Evolutionary conservation across 2,797 vertebrate genomes (phyloP).

Genomic region (Amniataba percoides): DNA sequence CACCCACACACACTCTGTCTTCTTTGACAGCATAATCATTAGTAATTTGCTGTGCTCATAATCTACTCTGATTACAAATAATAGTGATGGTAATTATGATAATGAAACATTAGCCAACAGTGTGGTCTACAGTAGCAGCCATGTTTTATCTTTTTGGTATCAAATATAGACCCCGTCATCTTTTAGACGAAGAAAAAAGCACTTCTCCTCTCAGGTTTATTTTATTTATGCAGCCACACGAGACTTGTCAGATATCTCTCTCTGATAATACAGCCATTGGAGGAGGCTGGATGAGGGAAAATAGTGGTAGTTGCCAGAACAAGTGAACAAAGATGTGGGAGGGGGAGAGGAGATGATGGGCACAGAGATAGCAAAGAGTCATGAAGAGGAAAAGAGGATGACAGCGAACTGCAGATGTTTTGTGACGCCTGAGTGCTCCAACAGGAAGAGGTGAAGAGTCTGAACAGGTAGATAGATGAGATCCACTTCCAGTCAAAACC

Average conservation of each 20-base stretch:
- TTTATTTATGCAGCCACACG: conserved; percentile 45
- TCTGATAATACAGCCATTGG: conserved; percentile 36
- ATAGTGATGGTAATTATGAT: too few species aligned
- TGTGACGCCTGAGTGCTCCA: neutral
- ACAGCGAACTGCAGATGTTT: neutral
- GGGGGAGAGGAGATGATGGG: conserved; percentile 17
- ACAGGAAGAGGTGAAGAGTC: neutral
- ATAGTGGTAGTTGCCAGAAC: conserved; percentile 33
- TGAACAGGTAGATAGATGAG: neutral
- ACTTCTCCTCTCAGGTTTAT: conserved; percentile 19
- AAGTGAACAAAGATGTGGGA: conserved; percentile 30
- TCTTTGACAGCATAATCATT: neutral
- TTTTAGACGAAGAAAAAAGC: conserved; percentile 29
- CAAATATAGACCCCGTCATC: conserved; percentile 17
- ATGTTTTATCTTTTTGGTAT: conserved; percentile 38
- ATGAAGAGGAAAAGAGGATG: neutral
- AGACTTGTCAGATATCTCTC: conserved; percentile 60
- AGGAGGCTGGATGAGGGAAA: neutral
- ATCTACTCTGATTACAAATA: neutral
- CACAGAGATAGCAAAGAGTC: conserved; percentile 15
- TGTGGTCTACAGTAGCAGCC: neutral
- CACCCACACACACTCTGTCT: neutral
- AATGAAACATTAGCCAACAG: neutral
- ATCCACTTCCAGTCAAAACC: neutral
- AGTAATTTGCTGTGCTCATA: neutral